These are phyloP conservation scores for Phaethornis superciliosus DNA, from an alignment of 2,113 vertebrate species.

Conservation along the genomic window DNA sequence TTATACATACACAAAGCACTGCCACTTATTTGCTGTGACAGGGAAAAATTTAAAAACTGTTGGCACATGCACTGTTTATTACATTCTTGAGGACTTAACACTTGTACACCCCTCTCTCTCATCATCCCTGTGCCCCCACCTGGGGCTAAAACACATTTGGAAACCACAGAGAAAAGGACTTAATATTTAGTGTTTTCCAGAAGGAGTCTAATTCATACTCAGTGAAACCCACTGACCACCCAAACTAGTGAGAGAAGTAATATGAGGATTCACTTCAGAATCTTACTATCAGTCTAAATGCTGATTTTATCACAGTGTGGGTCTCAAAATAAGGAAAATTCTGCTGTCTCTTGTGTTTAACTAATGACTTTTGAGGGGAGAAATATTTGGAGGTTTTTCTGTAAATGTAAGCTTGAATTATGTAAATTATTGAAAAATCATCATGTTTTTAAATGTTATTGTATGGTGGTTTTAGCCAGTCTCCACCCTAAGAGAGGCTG, in stretches of 20 bases:
- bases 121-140: neutral
- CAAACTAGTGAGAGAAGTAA: neutral
- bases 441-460: neutral
- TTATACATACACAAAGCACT: neutral
- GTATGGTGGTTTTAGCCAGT: neutral
- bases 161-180: neutral
- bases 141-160: neutral
- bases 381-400: neutral
- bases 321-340: neutral
- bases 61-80: fast-evolving
- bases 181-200: neutral
- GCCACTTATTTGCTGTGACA: neutral
- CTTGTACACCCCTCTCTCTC: neutral
- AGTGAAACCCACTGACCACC: neutral
- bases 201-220: neutral
- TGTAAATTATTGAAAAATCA: neutral
- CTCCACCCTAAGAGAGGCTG: neutral
- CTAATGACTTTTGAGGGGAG: neutral
- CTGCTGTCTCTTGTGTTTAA: neutral
- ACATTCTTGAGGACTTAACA: neutral
- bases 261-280: neutral
- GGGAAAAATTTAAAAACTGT: neutral
- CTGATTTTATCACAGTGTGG: neutral
- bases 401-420: neutral
- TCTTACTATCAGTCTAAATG: neutral